Conservation (phyloP, 2,888 invertebrate genomes). For the Cryptus viduatorius region DNA sequence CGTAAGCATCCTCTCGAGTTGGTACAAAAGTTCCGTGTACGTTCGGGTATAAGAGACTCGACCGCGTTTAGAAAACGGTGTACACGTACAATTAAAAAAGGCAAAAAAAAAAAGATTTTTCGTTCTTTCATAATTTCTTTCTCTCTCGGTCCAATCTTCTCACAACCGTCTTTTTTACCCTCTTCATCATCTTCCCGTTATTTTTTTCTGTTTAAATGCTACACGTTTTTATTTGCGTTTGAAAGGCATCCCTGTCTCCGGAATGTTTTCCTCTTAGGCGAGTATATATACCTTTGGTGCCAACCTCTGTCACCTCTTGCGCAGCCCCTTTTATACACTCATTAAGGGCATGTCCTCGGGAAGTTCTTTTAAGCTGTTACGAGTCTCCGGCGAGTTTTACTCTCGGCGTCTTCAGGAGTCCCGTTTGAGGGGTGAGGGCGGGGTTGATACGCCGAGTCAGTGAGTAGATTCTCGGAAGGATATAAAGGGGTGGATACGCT, state of each 20-base stretch:
- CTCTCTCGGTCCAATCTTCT: neutral
- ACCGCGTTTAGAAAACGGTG: neutral
- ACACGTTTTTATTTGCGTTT: conserved; percentile 7
- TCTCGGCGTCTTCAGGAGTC: neutral
- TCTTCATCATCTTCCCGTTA: neutral
- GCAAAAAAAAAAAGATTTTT: neutral
- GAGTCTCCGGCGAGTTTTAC: neutral
- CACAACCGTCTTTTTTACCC: neutral
- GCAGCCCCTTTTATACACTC: conserved; percentile 24
- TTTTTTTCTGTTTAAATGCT: neutral
- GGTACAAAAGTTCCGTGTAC: neutral
- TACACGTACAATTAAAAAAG: neutral
- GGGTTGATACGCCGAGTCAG: conserved; percentile 20
- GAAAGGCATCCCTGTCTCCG: neutral
- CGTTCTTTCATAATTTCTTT: neutral
- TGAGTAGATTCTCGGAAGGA: neutral
- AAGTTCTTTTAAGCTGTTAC: conserved; percentile 12
- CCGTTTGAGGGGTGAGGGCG: neutral
- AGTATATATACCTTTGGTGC: neutral
- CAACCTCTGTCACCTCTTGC: neutral
- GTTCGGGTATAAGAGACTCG: neutral
- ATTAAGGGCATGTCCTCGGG: conserved; percentile 32
- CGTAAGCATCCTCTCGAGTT: neutral
- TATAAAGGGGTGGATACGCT: neutral
- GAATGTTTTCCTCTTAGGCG: neutral